Conservation (phyloP, 2,888 invertebrate genomes). For the Mesorhabditis belari region DNA sequence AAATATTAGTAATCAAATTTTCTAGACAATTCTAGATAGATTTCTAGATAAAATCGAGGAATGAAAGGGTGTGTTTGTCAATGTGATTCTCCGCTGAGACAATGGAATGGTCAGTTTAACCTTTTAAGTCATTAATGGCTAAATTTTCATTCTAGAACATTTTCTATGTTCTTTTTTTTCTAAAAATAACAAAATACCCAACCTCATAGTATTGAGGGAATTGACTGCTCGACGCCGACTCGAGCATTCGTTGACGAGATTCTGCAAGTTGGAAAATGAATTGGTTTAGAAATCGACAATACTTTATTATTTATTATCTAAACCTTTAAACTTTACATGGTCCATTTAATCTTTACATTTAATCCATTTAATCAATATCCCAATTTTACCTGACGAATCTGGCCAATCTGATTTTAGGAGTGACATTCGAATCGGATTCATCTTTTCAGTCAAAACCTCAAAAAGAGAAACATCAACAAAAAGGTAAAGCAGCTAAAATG, state of each 20-base stretch:
- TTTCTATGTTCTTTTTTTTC: no score
- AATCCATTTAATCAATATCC: neutral
- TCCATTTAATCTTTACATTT: neutral
- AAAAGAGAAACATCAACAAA: neutral
- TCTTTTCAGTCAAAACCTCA: neutral
- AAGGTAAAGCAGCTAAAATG: neutral
- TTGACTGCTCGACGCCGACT: slow-evolving; percentile 25
- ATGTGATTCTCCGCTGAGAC: neutral
- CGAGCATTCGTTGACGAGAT: slow-evolving; percentile 31
- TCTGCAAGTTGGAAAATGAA: slow-evolving; percentile 11
- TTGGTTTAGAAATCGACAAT: no score
- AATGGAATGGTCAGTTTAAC: neutral
- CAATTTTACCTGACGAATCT: neutral
- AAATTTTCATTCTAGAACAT: no score
- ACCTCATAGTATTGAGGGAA: slow-evolving; percentile 22
- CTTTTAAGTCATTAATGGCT: slow-evolving; percentile 4
- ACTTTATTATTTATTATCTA: no score
- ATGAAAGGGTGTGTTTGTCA: neutral
- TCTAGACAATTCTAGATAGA: no score
- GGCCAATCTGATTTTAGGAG: neutral
- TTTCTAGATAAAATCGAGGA: neutral
- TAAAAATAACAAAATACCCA: neutral
- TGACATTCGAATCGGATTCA: neutral
- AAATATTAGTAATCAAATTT: no score
- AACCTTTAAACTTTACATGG: no score